These are phyloP conservation scores for Sacculina carcini DNA, from an alignment of 2,888 invertebrate genomes.

Conservation along the genomic window DNA sequence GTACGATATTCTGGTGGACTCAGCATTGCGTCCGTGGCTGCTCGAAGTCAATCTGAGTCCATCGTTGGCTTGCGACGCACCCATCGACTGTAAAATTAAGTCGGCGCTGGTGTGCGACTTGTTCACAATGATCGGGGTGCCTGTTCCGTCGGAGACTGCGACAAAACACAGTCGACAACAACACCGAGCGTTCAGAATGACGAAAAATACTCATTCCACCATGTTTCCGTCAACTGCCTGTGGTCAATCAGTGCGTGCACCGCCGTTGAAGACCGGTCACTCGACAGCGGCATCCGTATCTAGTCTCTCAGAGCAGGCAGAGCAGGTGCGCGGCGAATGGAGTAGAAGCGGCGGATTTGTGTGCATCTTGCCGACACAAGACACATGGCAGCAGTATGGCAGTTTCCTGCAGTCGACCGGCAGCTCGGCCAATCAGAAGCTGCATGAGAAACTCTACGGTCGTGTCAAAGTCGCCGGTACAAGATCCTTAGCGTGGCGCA, in stretches of 20 bases:
- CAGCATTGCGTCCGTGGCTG: slow-evolving; percentile 76
- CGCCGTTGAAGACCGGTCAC: no score
- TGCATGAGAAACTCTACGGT: slow-evolving; percentile 45
- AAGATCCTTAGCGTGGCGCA: no score
- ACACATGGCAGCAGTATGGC: slow-evolving; percentile 37
- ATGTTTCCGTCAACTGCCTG: no score
- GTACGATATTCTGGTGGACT: slow-evolving; percentile 71
- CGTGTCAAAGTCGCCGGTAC: no score
- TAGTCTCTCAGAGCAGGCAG: no score
- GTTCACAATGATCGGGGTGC: slow-evolving; percentile 65
- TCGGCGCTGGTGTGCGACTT: slow-evolving; percentile 71
- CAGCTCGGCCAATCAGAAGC: no score
- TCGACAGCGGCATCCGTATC: no score
- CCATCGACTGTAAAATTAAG: slow-evolving; percentile 73
- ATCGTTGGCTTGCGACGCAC: slow-evolving; percentile 69
- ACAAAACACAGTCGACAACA: no score
- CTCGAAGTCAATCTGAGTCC: slow-evolving; percentile 85
- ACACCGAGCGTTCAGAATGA: no score
- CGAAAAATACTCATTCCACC: no score
- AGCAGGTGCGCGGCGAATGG: slow-evolving; percentile 46
- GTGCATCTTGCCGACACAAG: slow-evolving; percentile 63
- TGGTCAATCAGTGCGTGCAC: no score
- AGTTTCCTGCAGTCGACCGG: slow-evolving; percentile 14
- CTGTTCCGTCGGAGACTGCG: no score
- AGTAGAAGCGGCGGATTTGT: slow-evolving; percentile 63